Percentiles rank a stretch among this genome's conserved stretches.
Evolutionary conservation across 2,113 vertebrate genomes (phyloP).

Genomic region (Piprites chloris): DNA sequence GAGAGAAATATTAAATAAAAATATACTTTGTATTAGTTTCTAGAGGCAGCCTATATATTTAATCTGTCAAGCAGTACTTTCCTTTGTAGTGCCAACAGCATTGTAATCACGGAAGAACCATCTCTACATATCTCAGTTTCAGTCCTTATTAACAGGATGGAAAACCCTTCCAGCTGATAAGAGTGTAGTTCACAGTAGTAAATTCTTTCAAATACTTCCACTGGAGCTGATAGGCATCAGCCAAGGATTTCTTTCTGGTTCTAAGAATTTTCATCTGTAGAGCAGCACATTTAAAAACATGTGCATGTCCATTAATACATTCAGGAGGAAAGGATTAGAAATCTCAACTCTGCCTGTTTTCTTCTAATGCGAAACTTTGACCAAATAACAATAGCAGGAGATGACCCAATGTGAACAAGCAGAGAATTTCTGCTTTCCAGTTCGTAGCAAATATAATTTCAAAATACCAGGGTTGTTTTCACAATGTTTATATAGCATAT

Average conservation of each 20-base stretch:
- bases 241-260: not conserved
- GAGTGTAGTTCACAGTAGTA: not conserved
- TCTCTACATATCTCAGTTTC: not conserved
- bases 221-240: not conserved
- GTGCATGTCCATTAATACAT: not conserved
- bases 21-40: not conserved
- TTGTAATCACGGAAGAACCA: not conserved
- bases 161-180: not conserved
- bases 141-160: not conserved
- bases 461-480: not conserved
- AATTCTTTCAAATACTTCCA: not conserved
- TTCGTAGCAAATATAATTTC: not conserved
- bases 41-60: not conserved
- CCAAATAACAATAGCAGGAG: not conserved
- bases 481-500: not conserved
- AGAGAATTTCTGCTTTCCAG: not conserved
- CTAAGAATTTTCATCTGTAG: not conserved
- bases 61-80: not conserved
- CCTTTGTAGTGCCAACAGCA: not conserved
- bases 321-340: not conserved
- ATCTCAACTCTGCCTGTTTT: not conserved
- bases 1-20: not conserved
- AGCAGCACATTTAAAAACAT: not conserved
- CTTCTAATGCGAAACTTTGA: not conserved
- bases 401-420: not conserved